phyloP scores from a whole-genome alignment of 2,888 invertebrate genomes.

The Macrosoma leucophasiata region DNA sequence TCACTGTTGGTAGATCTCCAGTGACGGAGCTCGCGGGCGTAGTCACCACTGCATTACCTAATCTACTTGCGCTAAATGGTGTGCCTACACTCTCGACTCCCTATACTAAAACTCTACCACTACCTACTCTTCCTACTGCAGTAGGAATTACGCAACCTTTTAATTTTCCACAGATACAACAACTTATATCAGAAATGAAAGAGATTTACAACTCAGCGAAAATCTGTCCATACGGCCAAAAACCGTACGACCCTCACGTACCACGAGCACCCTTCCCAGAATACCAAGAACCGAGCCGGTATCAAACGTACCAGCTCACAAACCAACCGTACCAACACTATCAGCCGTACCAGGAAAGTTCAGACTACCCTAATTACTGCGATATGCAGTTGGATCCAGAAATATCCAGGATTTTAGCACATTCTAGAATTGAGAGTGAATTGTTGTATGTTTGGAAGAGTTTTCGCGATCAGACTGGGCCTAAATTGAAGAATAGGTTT shows the following conservation, averaged over 20 bases:
- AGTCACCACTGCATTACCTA: no score
- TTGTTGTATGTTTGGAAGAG: slow-evolving; percentile 86
- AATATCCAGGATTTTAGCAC: slow-evolving; percentile 79
- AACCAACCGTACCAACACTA: slow-evolving; percentile 53
- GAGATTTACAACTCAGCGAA: slow-evolving; percentile 83
- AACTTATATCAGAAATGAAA: slow-evolving; percentile 85
- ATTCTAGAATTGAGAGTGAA: slow-evolving; percentile 84
- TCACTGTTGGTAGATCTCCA: no score
- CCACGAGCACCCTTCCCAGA: slow-evolving; percentile 35
- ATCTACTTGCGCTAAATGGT: no score
- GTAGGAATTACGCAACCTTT: no score
- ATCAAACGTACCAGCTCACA: slow-evolving; percentile 43
- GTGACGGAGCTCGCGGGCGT: no score
- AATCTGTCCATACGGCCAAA: slow-evolving; percentile 80
- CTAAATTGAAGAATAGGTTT: slow-evolving; percentile 83
- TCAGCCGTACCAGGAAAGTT: slow-evolving; percentile 36
- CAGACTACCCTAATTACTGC: slow-evolving; percentile 62
- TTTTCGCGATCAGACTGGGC: slow-evolving; percentile 88
- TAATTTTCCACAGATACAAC: slow-evolving; percentile 76
- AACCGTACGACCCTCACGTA: slow-evolving; percentile 60
- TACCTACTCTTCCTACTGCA: no score
- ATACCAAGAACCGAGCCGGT: slow-evolving; percentile 25
- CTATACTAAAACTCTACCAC: no score
- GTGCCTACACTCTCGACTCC: no score
- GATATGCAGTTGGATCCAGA: slow-evolving; percentile 79